Evolutionary conservation across 2,113 vertebrate species (phyloP).

Genomic region (Limnothrissa miodon): DNA sequence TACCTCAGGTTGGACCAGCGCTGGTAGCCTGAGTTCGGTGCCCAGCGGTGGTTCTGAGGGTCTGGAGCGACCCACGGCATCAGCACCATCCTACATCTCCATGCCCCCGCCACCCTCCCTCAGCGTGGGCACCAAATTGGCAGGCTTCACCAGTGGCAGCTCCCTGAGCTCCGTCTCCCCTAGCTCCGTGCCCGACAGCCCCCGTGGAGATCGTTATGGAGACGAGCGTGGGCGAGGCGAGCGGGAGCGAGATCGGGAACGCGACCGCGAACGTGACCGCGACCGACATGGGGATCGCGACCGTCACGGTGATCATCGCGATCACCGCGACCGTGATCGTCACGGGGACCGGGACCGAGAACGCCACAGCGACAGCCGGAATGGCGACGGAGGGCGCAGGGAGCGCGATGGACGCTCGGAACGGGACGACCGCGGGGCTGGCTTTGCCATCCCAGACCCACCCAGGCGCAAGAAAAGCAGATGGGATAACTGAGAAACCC

Average conservation of each 20-base stretch:
- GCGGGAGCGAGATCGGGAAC: constrained; percentile 47
- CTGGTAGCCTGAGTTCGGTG: constrained; percentile 92
- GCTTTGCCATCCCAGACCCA: constrained; percentile 90
- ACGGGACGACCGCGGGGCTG: constrained; percentile 43
- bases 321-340: constrained; percentile 66
- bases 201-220: constrained; percentile 58
- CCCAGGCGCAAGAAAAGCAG: constrained; percentile 95
- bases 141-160: constrained; percentile 68
- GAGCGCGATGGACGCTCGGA: constrained; percentile 51
- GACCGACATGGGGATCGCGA: constrained; percentile 50
- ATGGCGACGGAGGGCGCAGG: constrained; percentile 52
- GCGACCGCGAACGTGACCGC: constrained; percentile 60
- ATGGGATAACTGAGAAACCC: constrained; percentile 90
- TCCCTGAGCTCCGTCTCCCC: constrained; percentile 65
- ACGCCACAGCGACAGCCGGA: constrained; percentile 56
- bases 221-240: constrained; percentile 42
- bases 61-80: constrained; percentile 39
- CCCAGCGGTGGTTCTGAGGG: constrained; percentile 73
- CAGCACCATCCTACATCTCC: background rate
- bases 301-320: constrained; percentile 52
- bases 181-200: constrained; percentile 60
- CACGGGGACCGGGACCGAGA: constrained; percentile 65
- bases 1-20: constrained; percentile 93
- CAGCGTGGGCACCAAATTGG: constrained; percentile 49
- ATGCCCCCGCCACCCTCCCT: constrained; percentile 41